Evolutionary conservation across 2,113 vertebrate genomes (phyloP).

Genomic region (Centropus unirufus): DNA sequence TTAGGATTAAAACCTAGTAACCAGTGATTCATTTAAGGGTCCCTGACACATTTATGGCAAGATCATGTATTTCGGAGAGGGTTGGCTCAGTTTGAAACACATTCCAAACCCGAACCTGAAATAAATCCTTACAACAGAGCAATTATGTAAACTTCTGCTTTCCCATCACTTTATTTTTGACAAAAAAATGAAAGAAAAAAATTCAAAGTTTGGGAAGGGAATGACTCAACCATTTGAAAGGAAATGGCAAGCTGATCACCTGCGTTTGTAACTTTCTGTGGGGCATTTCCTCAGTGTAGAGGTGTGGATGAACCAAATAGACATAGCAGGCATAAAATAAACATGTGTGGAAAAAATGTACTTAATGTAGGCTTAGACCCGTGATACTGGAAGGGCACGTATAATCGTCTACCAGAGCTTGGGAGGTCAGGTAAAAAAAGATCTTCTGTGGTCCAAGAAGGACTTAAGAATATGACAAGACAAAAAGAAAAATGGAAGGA

Average conservation of each 20-base stretch:
- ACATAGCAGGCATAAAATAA: neutral
- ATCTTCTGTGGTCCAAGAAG: neutral
- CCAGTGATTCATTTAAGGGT: constrained; percentile 58
- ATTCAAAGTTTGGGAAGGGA: neutral
- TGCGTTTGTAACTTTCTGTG: neutral
- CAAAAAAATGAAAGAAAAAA: neutral
- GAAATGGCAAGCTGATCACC: neutral
- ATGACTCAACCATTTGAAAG: constrained; percentile 4
- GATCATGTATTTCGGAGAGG: constrained; percentile 34
- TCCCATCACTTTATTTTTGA: constrained; percentile 5
- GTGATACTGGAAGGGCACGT: neutral
- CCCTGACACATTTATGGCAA: constrained; percentile 68
- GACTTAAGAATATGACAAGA: neutral
- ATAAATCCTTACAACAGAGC: constrained; percentile 50
- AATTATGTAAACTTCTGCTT: constrained; percentile 31
- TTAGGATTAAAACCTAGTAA: constrained; percentile 63
- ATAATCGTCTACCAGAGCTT: neutral
- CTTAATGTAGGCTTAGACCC: neutral
- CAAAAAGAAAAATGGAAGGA: neutral
- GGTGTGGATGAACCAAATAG: neutral
- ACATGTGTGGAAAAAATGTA: neutral
- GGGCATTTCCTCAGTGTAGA: neutral
- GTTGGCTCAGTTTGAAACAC: constrained; percentile 62
- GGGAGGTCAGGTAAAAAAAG: neutral
- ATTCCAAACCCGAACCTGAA: constrained; percentile 60